A percentile compares a stretch with the other conserved stretches of the same genome.
These are phyloP conservation scores for Chrysocyon brachyurus DNA, from an alignment of 2,797 vertebrate species.

Conservation along the genomic window DNA sequence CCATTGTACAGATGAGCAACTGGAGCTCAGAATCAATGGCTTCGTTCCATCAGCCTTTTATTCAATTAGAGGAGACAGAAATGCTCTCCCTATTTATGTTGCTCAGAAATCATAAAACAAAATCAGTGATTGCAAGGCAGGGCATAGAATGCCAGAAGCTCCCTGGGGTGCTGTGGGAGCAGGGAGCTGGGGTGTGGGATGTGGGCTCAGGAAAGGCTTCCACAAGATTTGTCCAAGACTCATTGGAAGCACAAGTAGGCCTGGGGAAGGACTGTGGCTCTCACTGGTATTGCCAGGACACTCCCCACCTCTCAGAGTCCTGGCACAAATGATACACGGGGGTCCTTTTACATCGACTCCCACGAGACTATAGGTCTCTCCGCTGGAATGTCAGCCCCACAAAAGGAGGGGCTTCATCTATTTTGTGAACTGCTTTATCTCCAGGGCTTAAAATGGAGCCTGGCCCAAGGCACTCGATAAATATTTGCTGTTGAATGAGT, in stretches of 20 bases:
- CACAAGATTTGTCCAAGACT: neutral
- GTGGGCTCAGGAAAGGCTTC: neutral
- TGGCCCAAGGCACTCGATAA: neutral
- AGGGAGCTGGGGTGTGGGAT: neutral
- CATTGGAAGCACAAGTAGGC: neutral
- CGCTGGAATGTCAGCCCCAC: accelerated
- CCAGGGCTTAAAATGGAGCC: neutral
- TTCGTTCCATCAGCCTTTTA: neutral
- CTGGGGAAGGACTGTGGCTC: neutral
- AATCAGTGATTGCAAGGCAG: neutral
- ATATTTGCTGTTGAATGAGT: conserved; percentile 60
- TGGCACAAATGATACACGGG: accelerated
- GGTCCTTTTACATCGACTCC: neutral
- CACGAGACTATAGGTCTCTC: neutral
- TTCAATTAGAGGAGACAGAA: neutral
- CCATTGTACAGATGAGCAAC: neutral
- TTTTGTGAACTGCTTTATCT: conserved; percentile 41
- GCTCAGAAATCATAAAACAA: neutral
- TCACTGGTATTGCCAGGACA: accelerated
- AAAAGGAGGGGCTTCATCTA: neutral
- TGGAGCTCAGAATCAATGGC: neutral
- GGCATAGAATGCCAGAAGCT: neutral
- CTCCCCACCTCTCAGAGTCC: neutral
- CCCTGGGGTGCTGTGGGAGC: neutral
- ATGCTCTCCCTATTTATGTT: neutral